Percentiles rank a stretch among this genome's conserved stretches.
Conservation (phyloP, 2,888 invertebrate genomes). For the Ferrisia virgata region DNA sequence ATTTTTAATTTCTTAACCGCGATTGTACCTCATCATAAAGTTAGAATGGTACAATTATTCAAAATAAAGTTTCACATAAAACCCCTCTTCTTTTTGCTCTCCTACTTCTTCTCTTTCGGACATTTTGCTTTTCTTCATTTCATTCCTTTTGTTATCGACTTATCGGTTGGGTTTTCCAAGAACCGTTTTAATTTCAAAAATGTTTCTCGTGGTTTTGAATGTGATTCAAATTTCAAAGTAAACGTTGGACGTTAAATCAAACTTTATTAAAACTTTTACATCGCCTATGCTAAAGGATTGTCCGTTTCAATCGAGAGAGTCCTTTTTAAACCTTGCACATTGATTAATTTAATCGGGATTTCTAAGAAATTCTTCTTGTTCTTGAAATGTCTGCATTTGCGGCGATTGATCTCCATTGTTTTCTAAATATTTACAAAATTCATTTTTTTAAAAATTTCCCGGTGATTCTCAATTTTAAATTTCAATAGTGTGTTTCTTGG, state of each 20-base stretch:
- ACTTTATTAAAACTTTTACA: background rate
- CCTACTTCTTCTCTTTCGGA: background rate
- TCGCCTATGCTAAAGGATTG: background rate
- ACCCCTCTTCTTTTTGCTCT: background rate
- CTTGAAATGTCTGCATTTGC: background rate
- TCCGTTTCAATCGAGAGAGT: background rate
- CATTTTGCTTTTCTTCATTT: background rate
- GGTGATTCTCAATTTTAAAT: background rate
- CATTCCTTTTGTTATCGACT: background rate
- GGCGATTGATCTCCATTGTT: background rate
- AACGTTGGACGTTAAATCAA: background rate
- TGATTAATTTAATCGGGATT: background rate
- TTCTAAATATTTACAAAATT: too few relatives aligned
- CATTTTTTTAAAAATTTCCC: background rate
- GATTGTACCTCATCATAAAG: background rate
- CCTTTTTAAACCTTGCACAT: background rate
- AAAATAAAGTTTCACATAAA: background rate
- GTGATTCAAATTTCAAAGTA: background rate
- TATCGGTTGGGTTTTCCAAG: background rate
- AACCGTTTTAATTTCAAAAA: conserved; percentile 4
- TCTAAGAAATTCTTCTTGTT: background rate
- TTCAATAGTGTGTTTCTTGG: background rate
- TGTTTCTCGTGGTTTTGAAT: background rate
- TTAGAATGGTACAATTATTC: background rate
- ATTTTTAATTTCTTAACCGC: background rate